Evolutionary conservation across 2,113 vertebrate species (phyloP).

Genomic region (Brachyhypopomus gauderio): DNA sequence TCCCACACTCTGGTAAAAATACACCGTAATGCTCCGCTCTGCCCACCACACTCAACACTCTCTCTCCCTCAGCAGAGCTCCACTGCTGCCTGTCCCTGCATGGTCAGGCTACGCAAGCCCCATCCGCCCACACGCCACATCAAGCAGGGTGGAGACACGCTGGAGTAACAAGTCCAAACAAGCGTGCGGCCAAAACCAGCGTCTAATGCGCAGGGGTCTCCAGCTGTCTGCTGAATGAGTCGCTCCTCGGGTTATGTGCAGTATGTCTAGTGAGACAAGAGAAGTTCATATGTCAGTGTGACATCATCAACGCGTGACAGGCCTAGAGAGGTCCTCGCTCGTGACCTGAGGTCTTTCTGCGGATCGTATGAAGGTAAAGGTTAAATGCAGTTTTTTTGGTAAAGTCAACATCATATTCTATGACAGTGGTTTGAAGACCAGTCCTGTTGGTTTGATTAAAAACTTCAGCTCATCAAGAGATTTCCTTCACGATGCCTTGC

Average conservation of each 20-base stretch:
- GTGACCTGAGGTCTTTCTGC: not conserved
- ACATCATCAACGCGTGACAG: not conserved
- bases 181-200: conserved; percentile 27
- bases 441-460: too few relatives aligned
- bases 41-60: conserved; percentile 43
- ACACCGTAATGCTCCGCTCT: conserved; percentile 38
- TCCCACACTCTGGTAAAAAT: conserved; percentile 53
- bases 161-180: conserved; percentile 23
- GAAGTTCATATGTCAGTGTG: not conserved
- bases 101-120: conserved; percentile 33
- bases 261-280: not conserved
- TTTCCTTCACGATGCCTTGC: not conserved
- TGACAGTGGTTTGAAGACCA: not conserved
- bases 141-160: conserved; percentile 22
- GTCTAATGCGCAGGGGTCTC: conserved; percentile 2
- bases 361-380: not conserved
- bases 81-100: conserved; percentile 30
- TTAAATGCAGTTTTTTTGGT: not conserved
- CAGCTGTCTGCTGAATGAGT: not conserved
- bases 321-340: not conserved
- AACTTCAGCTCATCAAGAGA: not conserved
- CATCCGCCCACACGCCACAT: conserved; percentile 29
- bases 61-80: conserved; percentile 24
- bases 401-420: not conserved
- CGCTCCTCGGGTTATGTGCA: not conserved